phyloP scores from a whole-genome alignment of 1,140 invertebrate species.

The Schmidtea mediterranea region DNA sequence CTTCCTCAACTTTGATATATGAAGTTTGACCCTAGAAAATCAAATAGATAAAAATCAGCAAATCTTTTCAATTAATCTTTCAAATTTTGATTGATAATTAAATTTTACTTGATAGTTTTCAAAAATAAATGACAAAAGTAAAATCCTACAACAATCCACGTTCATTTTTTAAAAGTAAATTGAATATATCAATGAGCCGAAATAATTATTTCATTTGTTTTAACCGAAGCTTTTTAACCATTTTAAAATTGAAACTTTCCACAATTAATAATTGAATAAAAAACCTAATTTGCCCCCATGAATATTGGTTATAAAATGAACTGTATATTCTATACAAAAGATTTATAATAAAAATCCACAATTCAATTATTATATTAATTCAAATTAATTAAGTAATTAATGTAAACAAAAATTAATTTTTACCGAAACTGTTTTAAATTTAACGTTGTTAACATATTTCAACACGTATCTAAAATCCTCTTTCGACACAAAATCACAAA shows the following conservation, averaged over 20 bases:
- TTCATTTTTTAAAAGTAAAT: neutral
- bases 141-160: neutral
- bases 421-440: constrained; percentile 80
- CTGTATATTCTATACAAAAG: neutral
- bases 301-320: neutral
- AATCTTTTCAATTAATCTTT: constrained; percentile 1
- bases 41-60: constrained; percentile 13
- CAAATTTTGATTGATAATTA: too few relatives aligned
- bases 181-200: neutral
- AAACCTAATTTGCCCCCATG: neutral
- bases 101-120: too few relatives aligned
- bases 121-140: neutral
- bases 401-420: too few relatives aligned
- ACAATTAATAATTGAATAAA: constrained; percentile 5
- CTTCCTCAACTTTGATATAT: constrained; percentile 77
- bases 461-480: constrained; percentile 94
- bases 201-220: too few relatives aligned
- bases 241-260: too few relatives aligned
- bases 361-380: too few relatives aligned
- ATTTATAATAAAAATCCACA: too few relatives aligned
- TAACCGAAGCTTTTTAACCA: too few relatives aligned
- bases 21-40: constrained; percentile 59
- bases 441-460: constrained; percentile 75
- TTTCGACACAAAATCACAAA: constrained; percentile 68
- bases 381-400: too few relatives aligned